Percentiles rank a stretch among this genome's conserved stretches.
Evolutionary conservation across 2,113 vertebrate species (phyloP).

Genomic region (Phrynocephalus versicolor): DNA sequence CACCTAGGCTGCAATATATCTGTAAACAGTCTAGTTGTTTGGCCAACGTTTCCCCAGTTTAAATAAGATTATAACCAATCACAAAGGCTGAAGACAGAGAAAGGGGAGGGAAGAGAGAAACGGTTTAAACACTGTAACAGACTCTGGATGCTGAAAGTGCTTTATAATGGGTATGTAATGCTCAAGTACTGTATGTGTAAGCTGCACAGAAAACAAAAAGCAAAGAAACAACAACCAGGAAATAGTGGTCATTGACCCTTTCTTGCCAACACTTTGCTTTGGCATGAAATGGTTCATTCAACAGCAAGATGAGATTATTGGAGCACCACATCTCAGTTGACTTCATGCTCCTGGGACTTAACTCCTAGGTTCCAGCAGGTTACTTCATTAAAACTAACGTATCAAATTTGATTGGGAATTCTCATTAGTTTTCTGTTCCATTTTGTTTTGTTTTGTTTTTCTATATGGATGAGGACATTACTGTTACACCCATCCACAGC

Average conservation of each 20-base stretch:
- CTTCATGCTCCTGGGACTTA: conserved; percentile 53
- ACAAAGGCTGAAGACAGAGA: no score
- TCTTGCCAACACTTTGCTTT: conserved; percentile 47
- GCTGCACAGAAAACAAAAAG: background rate
- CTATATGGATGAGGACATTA: conserved; percentile 73
- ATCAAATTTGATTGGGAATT: conserved; percentile 70
- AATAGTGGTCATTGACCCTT: conserved; percentile 29
- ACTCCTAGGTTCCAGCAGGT: conserved; percentile 68
- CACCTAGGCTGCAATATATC: background rate
- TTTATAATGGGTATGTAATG: conserved; percentile 10
- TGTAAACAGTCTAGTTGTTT: background rate
- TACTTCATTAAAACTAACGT: conserved; percentile 66
- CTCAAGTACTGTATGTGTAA: conserved; percentile 17
- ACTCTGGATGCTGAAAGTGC: background rate
- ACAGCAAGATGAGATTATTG: conserved; percentile 55
- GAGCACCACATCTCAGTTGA: conserved; percentile 48
- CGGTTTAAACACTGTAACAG: background rate
- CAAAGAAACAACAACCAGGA: conserved; percentile 9
- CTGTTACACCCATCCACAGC: conserved; percentile 74
- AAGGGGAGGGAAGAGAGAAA: background rate
- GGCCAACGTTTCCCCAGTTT: background rate
- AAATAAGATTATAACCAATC: background rate
- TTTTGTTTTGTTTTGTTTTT: conserved; percentile 73
- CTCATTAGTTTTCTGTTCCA: conserved; percentile 70
- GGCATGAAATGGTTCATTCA: conserved; percentile 39